Conservation (phyloP, 2,113 vertebrate species). For the Ceyx cyanopectus region DNA sequence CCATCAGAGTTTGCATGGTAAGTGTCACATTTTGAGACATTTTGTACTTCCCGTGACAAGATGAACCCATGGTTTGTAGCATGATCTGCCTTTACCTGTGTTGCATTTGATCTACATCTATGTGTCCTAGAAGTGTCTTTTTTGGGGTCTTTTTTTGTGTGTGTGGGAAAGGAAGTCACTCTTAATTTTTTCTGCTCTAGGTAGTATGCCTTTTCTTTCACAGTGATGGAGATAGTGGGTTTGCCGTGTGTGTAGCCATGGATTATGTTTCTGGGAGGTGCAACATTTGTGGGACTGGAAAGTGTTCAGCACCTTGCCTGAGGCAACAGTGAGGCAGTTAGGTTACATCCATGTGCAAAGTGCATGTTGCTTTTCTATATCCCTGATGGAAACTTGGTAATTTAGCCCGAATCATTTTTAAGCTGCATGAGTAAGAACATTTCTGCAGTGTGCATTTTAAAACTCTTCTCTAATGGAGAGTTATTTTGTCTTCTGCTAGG, state of each 20-base stretch:
- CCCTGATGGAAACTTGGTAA: neutral
- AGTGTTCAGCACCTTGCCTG: neutral
- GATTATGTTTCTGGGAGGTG: neutral
- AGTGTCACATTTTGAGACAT: too few relatives aligned
- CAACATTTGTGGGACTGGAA: neutral
- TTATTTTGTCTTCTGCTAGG: neutral
- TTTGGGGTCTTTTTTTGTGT: neutral
- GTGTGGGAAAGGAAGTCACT: neutral
- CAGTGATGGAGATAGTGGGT: neutral
- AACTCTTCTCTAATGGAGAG: neutral
- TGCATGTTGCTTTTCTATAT: neutral
- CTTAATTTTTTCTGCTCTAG: neutral
- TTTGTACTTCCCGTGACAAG: too few relatives aligned
- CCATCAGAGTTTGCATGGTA: too few relatives aligned
- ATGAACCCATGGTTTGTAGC: too few relatives aligned
- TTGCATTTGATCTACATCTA: neutral
- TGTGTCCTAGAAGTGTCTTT: neutral
- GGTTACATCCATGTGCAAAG: rapidly evolving
- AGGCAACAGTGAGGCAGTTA: neutral
- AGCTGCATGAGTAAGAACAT: neutral
- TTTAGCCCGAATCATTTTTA: neutral
- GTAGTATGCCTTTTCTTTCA: neutral
- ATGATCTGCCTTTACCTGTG: neutral
- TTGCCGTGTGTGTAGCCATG: neutral
- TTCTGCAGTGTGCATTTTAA: neutral